Evolutionary conservation across 2,113 vertebrate species (phyloP), one percentile per base, ranked within the genome.

Genomic region (Onychorhynchus coronatus): DNA sequence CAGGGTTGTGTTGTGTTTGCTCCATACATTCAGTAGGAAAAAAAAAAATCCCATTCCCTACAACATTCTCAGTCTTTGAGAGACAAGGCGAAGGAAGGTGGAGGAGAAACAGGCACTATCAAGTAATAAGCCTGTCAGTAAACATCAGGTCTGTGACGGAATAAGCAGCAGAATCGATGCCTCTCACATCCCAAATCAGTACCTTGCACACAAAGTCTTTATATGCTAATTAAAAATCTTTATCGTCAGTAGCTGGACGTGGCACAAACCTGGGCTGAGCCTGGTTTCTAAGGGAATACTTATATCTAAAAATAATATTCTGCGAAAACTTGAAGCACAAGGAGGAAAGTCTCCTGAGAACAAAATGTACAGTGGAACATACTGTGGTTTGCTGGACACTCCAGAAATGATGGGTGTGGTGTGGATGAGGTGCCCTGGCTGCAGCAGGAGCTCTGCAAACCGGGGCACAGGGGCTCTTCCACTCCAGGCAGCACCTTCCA

Each of bases 201-300:
- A 59, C 39, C 42, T 86, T 71, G 67, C 50, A 67, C 44, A 75
- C 52, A 71, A 63, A 92, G 92, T 74, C 52, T 78, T 92, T 77
- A 55, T 5, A 61, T 68, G 46, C 23, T 91, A 84, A 93, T 96
- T 76, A 73, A 77, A 94, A 94, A 76, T 50, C 85, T 91, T 91
- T 83, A 79, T 82, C 31, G 56, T n/a, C 11, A 79, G 46, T 58
- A 71, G 77, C 1, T 74, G 65, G 86, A 77, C 3, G 11, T 28
- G 46, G 33, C 15, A 53, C 28, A 75, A 91, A 42, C 14, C 35
- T 41, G 39, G 13, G 55, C 30, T 61, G 7, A 67, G 53, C 37
- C 46, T 30, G 6, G 24, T 56, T 85, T 88, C 52, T 33, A 20
- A 47, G 17, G 72, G 58, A 82, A 72, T 23, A 66, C 8, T n/a